Percentiles rank a stretch among this genome's conserved stretches.
phyloP scores from a whole-genome alignment of 2,797 vertebrate species.

The Chloroceryle inda region DNA sequence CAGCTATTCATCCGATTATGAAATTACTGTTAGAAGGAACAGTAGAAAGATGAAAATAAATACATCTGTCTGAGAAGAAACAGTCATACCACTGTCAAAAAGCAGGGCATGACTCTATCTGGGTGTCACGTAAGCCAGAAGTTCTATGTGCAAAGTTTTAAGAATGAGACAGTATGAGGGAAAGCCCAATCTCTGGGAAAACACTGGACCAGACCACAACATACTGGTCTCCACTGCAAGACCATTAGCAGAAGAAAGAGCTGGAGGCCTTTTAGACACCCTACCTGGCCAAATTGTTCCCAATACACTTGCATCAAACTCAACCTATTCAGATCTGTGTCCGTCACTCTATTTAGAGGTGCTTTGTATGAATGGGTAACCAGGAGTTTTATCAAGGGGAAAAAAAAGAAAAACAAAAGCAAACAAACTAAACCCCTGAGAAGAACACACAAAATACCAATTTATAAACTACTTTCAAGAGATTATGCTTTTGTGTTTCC shows the following conservation, averaged over 20 bases:
- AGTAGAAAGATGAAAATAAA: constrained; percentile 15
- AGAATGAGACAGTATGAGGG: not conserved
- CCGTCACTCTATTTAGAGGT: fast-evolving
- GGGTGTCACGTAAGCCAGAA: not conserved
- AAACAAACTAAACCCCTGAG: not conserved
- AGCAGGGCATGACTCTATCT: not conserved
- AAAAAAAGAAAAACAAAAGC: not conserved
- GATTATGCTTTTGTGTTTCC: not conserved
- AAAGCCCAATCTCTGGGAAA: not conserved
- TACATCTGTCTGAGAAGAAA: not conserved
- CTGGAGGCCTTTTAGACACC: not conserved
- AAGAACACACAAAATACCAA: not conserved
- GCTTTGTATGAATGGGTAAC: not conserved
- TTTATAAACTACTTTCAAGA: not conserved
- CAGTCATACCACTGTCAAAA: not conserved
- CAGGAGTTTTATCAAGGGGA: fast-evolving
- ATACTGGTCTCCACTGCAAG: not conserved
- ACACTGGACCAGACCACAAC: not conserved
- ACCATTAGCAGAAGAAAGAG: not conserved
- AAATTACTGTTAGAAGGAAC: not conserved
- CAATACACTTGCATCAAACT: not conserved
- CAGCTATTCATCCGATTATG: not conserved
- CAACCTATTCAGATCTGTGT: not conserved
- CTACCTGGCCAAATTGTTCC: not conserved
- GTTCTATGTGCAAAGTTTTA: not conserved